Evolutionary conservation across 2,888 invertebrate genomes (phyloP).

Genomic region (Acholoe squamosa): DNA sequence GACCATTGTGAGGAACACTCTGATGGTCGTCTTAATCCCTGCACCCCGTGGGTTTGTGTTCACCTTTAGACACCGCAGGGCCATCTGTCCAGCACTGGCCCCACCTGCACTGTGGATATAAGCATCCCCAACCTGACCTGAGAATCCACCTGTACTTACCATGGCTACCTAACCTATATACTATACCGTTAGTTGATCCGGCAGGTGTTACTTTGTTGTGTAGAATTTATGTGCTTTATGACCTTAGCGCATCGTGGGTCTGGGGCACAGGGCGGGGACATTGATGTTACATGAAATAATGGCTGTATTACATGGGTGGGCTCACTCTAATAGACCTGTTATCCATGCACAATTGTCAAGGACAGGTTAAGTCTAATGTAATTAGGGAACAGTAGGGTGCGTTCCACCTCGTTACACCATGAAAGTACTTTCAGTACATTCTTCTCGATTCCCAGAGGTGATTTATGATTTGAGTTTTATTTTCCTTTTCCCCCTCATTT

Average conservation of each 20-base stretch:
- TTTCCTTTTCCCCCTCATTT: too few relatives aligned
- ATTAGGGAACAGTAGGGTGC: too few relatives aligned
- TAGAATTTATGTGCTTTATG: background rate
- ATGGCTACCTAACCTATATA: background rate
- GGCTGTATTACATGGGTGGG: conserved; percentile 6
- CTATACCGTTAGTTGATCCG: conserved; percentile 19
- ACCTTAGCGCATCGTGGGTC: background rate
- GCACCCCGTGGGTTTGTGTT: background rate
- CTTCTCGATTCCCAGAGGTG: too few relatives aligned
- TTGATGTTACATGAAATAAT: conserved; percentile 7
- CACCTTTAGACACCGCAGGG: background rate
- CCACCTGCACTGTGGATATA: too few relatives aligned
- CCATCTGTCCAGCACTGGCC: background rate
- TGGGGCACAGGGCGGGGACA: background rate
- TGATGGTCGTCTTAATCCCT: too few relatives aligned
- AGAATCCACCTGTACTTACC: background rate
- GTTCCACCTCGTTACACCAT: too few relatives aligned
- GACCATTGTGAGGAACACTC: too few relatives aligned
- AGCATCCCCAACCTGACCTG: background rate
- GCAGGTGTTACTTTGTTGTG: conserved; percentile 18
- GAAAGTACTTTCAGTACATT: too few relatives aligned
- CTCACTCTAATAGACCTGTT: background rate
- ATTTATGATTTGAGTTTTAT: too few relatives aligned
- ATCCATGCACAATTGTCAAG: too few relatives aligned
- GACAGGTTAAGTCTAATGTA: too few relatives aligned